These are phyloP conservation scores for Leptoclinus maculatus DNA, from an alignment of 2,797 vertebrate genomes.

Conservation along the genomic window DNA sequence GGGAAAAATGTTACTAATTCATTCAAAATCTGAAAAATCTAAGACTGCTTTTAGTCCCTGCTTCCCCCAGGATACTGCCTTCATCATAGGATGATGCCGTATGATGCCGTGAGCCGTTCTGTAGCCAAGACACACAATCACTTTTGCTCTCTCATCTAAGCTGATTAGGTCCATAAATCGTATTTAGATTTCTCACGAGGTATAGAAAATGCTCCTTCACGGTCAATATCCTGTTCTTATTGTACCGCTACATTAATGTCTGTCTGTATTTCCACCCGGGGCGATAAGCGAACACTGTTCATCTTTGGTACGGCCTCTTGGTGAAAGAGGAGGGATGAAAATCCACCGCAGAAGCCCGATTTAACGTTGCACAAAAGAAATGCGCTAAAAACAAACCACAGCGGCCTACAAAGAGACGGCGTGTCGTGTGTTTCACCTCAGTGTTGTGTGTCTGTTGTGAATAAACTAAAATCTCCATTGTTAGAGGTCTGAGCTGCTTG, in stretches of 20 bases:
- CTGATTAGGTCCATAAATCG: conserved; percentile 59
- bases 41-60: background rate
- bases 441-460: conserved; percentile 18
- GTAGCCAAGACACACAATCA: background rate
- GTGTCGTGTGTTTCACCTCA: conserved; percentile 20
- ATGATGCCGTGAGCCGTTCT: background rate
- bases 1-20: background rate
- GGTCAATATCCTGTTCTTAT: conserved; percentile 70
- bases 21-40: background rate
- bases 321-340: conserved; percentile 38
- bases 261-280: conserved; percentile 43
- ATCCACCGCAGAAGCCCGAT: conserved; percentile 48
- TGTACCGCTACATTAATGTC: conserved; percentile 32
- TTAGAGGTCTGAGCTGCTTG: conserved; percentile 41
- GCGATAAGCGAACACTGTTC: conserved; percentile 41
- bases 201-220: conserved; percentile 49
- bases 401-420: conserved; percentile 28
- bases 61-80: background rate
- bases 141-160: conserved; percentile 43
- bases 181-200: conserved; percentile 59
- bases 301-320: conserved; percentile 38
- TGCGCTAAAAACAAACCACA: conserved; percentile 30
- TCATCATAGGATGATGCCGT: background rate
- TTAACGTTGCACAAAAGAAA: conserved; percentile 49
- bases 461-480: conserved; percentile 34